Conservation (phyloP, 2,888 invertebrate species). For the Lamellibrachia satsuma region DNA sequence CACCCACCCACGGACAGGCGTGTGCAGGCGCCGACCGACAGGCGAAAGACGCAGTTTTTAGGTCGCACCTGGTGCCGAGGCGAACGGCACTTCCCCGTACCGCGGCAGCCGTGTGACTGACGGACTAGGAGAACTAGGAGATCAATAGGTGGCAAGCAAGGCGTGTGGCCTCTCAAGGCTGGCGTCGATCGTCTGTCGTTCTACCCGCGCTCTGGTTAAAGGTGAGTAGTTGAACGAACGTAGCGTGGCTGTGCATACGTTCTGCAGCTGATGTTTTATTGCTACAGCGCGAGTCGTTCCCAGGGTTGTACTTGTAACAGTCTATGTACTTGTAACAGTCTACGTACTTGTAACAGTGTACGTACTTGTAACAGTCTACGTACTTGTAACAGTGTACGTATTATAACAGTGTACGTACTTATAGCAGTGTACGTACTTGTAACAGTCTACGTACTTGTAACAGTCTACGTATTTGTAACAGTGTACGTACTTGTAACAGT, state of each 20-base stretch:
- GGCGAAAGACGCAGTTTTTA: slow-evolving; percentile 26
- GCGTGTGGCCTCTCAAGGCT: neutral
- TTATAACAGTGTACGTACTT: too few species aligned
- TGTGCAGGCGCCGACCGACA: slow-evolving; percentile 24
- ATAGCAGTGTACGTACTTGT: too few species aligned
- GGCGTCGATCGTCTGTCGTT: neutral
- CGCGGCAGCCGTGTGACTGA: neutral
- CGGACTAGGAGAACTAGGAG: neutral
- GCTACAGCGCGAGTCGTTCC: neutral
- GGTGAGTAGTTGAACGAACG: neutral
- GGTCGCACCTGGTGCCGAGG: slow-evolving; percentile 30
- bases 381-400: too few species aligned
- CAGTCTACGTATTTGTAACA: too few species aligned
- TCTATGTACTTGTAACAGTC: too few species aligned
- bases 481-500: too few species aligned
- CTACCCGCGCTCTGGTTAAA: neutral
- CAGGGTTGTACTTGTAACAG: too few species aligned
- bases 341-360: too few species aligned
- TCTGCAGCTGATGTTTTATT: neutral
- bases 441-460: too few species aligned
- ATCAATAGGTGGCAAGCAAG: neutral
- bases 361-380: too few species aligned
- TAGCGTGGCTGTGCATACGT: neutral
- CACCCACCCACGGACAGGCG: neutral
- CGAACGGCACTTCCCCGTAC: slow-evolving; percentile 3